Percentiles rank a stretch among this genome's conserved stretches.
Evolutionary conservation across 2,888 invertebrate genomes (phyloP).

Genomic region (Drosophila neoperkinsi): DNA sequence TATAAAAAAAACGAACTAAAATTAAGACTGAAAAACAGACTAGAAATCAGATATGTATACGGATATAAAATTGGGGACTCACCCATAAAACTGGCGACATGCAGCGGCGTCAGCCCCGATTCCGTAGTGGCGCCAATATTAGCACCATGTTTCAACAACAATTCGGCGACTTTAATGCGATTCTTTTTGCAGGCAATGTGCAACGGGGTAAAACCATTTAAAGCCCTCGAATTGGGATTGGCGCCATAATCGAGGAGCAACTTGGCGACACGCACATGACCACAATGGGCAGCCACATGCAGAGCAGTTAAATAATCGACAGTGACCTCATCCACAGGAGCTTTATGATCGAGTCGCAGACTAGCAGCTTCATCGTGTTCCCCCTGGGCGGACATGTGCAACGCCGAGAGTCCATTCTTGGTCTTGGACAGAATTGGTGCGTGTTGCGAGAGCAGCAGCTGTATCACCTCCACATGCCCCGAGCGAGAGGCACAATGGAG

Average conservation of each 20-base stretch:
- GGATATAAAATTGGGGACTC: constrained; percentile 16
- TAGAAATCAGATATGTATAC: neutral
- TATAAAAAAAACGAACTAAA: neutral
- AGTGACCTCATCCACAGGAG: constrained; percentile 99
- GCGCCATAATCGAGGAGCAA: constrained; percentile 96
- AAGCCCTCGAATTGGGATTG: constrained; percentile 97
- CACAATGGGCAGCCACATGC: constrained; percentile 98
- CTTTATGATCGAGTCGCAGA: constrained; percentile 95
- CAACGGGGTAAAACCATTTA: constrained; percentile 98
- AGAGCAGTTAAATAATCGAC: constrained; percentile 98
- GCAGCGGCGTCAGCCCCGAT: constrained; percentile 96
- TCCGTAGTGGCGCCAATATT: constrained; percentile 90
- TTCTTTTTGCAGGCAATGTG: constrained; percentile 99
- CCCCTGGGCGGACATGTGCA: constrained; percentile 99
- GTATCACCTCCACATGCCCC: constrained; percentile 97
- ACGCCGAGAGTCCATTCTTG: constrained; percentile 97
- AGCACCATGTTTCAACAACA: constrained; percentile 97
- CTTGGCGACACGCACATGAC: constrained; percentile 96
- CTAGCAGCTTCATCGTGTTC: constrained; percentile 99
- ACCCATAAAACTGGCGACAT: constrained; percentile 99
- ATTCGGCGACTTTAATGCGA: constrained; percentile 96
- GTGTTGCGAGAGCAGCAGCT: constrained; percentile 93
- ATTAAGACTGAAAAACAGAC: neutral
- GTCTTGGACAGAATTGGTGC: constrained; percentile 98
- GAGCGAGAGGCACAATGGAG: constrained; percentile 98